Evolutionary conservation across 2,113 vertebrate species (phyloP).

Genomic region (Engraulis encrasicolus): DNA sequence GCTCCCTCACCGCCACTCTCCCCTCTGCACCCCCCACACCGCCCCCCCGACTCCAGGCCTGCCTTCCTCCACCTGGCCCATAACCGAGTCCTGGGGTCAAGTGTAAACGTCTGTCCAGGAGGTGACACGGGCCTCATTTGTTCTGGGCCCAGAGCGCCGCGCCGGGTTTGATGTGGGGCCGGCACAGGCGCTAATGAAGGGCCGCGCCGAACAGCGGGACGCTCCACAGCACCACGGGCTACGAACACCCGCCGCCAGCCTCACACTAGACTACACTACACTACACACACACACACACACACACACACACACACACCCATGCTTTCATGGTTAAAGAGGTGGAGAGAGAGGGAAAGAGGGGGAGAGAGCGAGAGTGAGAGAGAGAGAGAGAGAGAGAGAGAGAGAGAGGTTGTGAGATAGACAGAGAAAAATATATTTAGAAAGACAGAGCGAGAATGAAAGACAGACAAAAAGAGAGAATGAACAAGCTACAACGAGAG

Average conservation of each 20-base stretch:
- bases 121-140: constrained; percentile 26
- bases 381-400: too few relatives aligned
- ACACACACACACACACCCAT: too few relatives aligned
- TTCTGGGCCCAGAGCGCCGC: neutral
- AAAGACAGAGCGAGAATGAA: too few relatives aligned
- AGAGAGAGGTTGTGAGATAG: too few relatives aligned
- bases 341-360: too few relatives aligned
- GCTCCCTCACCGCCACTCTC: neutral
- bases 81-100: constrained; percentile 26
- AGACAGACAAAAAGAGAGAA: too few relatives aligned
- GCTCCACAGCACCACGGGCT: neutral
- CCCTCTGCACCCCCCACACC: neutral
- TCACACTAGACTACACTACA: too few relatives aligned
- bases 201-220: neutral
- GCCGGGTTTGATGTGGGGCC: neutral
- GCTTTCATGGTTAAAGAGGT: neutral
- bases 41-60: neutral
- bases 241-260: too few relatives aligned
- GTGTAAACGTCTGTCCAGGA: constrained; percentile 24
- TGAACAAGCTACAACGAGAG: too few relatives aligned
- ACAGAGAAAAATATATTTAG: too few relatives aligned
- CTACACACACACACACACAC: too few relatives aligned
- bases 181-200: constrained; percentile 6
- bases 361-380: too few relatives aligned
- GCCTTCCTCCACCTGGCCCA: constrained; percentile 30